phyloP scores from a whole-genome alignment of 2,797 vertebrate species.

The Prunella strophiata region DNA sequence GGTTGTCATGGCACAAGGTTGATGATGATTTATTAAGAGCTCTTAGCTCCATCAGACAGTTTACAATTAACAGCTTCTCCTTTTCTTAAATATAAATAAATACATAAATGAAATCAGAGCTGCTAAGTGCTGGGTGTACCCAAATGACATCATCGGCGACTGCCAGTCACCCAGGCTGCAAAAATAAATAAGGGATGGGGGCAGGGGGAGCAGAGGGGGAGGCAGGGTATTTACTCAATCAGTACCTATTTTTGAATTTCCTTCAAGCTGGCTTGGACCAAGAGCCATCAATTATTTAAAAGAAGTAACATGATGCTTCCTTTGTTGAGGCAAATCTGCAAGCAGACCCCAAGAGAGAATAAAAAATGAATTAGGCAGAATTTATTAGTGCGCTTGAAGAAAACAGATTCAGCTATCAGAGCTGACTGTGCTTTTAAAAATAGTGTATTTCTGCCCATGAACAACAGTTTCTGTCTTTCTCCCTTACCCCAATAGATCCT shows the following conservation, averaged over 20 bases:
- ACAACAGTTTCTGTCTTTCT: constrained; percentile 52
- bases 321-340: constrained; percentile 97
- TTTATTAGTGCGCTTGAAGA: constrained; percentile 90
- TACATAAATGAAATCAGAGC: constrained; percentile 63
- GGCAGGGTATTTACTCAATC: constrained; percentile 82
- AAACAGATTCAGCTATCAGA: constrained; percentile 80
- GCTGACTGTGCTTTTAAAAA: constrained; percentile 72
- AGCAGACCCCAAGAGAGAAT: constrained; percentile 93
- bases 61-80: constrained; percentile 67
- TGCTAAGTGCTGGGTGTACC: constrained; percentile 65
- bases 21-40: constrained; percentile 68
- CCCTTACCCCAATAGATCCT: neutral
- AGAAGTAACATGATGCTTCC: constrained; percentile 98
- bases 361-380: constrained; percentile 99
- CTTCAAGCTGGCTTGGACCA: constrained; percentile 81
- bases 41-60: constrained; percentile 58
- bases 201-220: neutral
- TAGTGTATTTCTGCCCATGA: constrained; percentile 67
- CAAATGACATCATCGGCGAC: constrained; percentile 67
- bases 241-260: constrained; percentile 90
- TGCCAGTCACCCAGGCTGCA: constrained; percentile 37
- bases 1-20: neutral
- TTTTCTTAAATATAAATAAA: constrained; percentile 69
- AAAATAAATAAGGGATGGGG: constrained; percentile 45
- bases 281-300: constrained; percentile 99